phyloP scores from a whole-genome alignment of 2,888 invertebrate species.

The Drosophila pullipes region DNA sequence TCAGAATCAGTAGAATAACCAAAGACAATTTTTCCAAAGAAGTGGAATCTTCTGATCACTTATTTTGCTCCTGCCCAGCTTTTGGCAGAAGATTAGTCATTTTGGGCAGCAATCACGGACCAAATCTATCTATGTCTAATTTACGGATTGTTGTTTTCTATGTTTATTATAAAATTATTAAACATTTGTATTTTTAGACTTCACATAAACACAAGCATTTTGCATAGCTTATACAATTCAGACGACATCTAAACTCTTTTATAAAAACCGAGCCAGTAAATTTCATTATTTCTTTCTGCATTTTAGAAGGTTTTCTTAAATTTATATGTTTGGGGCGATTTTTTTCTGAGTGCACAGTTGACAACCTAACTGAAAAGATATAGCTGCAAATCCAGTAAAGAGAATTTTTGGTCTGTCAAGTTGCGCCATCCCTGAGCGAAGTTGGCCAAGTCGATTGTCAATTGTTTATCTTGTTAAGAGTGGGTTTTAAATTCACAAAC shows the following conservation, averaged over 20 bases:
- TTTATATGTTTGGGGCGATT: too few species aligned
- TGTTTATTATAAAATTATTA: too few species aligned
- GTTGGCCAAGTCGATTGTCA: slow-evolving; percentile 52
- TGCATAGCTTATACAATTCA: too few species aligned
- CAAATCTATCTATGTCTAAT: too few species aligned
- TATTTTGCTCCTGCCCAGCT: neutral
- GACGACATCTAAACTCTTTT: too few species aligned
- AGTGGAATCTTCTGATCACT: neutral
- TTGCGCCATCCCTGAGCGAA: slow-evolving; percentile 7
- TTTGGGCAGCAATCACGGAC: neutral
- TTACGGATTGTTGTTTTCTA: too few species aligned
- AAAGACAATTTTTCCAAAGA: neutral
- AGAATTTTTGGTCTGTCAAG: neutral
- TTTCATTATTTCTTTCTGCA: too few species aligned
- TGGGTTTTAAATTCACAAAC: slow-evolving; percentile 57
- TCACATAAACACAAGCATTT: too few species aligned
- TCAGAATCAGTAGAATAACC: neutral
- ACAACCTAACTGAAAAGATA: neutral
- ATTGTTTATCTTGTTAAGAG: slow-evolving; percentile 69
- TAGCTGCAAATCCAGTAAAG: neutral
- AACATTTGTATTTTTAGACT: too few species aligned
- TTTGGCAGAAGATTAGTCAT: neutral
- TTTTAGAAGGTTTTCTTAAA: too few species aligned
- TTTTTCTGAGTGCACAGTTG: too few species aligned
- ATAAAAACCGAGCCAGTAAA: too few species aligned